These are phyloP conservation scores for Pitangus sulphuratus DNA, from an alignment of 2,797 vertebrate species.

Conservation along the genomic window DNA sequence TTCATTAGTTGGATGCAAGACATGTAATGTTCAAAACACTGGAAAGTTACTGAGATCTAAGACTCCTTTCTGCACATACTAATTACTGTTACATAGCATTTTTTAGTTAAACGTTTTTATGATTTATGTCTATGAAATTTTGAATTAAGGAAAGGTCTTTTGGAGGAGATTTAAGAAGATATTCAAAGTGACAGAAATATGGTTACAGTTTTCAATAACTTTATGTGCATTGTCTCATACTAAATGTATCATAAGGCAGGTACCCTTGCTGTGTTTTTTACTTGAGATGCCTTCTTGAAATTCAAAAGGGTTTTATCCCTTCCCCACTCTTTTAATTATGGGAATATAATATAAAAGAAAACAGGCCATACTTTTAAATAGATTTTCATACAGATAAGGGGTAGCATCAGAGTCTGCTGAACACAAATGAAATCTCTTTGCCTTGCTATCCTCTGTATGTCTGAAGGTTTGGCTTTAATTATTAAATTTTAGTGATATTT, in stretches of 20 bases:
- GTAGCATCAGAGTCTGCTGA: background rate
- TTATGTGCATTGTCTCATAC: background rate
- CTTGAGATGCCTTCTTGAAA: background rate
- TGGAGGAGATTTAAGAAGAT: background rate
- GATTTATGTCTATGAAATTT: background rate
- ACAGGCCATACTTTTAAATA: background rate
- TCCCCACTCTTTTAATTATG: background rate
- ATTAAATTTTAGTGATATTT: background rate
- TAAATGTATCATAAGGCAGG: background rate
- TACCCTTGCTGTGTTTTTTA: background rate
- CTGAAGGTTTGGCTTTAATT: background rate
- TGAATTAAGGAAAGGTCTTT: background rate
- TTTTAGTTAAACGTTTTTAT: background rate
- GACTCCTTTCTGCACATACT: background rate
- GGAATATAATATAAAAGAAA: background rate
- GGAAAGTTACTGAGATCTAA: background rate
- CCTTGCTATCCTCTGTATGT: background rate
- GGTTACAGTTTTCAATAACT: background rate
- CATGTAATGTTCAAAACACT: background rate
- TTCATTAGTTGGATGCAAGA: background rate
- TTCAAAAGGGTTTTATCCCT: background rate
- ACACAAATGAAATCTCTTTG: background rate
- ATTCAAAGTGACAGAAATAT: background rate
- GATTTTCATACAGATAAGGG: background rate
- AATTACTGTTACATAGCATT: background rate